These are phyloP conservation scores for Halichoerus grypus DNA, from an alignment of 2,113 vertebrate genomes.

Conservation along the genomic window DNA sequence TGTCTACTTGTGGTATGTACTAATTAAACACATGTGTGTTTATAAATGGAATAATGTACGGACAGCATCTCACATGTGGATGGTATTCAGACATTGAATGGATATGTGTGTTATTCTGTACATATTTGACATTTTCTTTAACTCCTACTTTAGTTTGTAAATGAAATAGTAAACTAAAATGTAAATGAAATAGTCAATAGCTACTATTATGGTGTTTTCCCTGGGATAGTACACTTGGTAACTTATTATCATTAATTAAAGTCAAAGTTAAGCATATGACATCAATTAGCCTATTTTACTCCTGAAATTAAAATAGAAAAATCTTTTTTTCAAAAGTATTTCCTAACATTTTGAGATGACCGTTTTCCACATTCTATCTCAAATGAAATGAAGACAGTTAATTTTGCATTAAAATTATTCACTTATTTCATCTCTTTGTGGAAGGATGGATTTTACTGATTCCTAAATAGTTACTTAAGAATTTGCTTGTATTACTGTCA, in stretches of 20 bases:
- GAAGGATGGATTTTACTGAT: not conserved
- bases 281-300: not conserved
- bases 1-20: constrained; percentile 1
- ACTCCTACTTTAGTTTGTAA: constrained; percentile 9
- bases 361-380: not conserved
- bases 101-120: not conserved
- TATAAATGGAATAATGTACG: not conserved
- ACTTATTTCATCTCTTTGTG: not conserved
- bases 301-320: constrained; percentile 22
- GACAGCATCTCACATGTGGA: not conserved
- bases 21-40: not conserved
- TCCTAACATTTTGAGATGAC: not conserved
- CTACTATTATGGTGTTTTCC: not conserved
- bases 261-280: not conserved
- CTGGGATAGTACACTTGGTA: not conserved
- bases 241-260: constrained; percentile 53
- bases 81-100: not conserved
- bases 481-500: constrained; percentile 23
- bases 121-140: not conserved
- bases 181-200: not conserved
- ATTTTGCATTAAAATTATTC: constrained; percentile 42
- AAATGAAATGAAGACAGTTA: not conserved
- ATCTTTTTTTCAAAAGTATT: constrained; percentile 31
- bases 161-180: constrained; percentile 40
- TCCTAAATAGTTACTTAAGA: constrained; percentile 41